Evolutionary conservation across 1,140 invertebrate species (phyloP), one percentile per base, ranked within the genome.

Genomic region (Drosophila yakuba): DNA sequence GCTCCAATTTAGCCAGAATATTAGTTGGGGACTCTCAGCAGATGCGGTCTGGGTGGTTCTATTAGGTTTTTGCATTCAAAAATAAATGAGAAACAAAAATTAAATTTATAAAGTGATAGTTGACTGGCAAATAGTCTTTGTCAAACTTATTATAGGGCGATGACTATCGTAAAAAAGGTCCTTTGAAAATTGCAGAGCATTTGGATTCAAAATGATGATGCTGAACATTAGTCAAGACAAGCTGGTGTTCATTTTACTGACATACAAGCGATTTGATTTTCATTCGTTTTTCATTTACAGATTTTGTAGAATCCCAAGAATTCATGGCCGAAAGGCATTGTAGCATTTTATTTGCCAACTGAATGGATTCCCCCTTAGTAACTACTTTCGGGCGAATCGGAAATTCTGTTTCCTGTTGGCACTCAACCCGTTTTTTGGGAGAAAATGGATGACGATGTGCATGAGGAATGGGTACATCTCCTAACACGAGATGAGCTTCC

Each of bases 351-450:
- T 72, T 66, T 78, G 48, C 66, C 23, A 51, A 64, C 55, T 48
- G 56, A 69, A 28, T 59, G 52, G 44, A 32, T 66, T 58, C 41
- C 32, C 59, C 45, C 36, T 60, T 35, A 47, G 17, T 43, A n/a
- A 43, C 59, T 63, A 52, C 51, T 63, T 48, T 55, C n/a, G 52
- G 25, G 44, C 36, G 47, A 14, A 78, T 39, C 79, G 82, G 83
- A 86, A 86, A 88, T 88, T 68, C 79, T 83, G 52, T 69, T 86
- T 86, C 82, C 82, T 88, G 71, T 73, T 45, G 36, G 28, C 54
- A 58, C 51, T 55, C 15, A 69, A 76, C 43, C 58, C 58, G 64
- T 78, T 61, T 71, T 62, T 48, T 39, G 32, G 14, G 44, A 43
- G 17, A 25, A 28, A 32, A 59, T 50, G 64, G 39, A 66, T 39